A percentile compares a stretch with the other conserved stretches of the same genome.
Evolutionary conservation across 1,140 invertebrate genomes (phyloP).

Genomic region (Eumaeus atala): DNA sequence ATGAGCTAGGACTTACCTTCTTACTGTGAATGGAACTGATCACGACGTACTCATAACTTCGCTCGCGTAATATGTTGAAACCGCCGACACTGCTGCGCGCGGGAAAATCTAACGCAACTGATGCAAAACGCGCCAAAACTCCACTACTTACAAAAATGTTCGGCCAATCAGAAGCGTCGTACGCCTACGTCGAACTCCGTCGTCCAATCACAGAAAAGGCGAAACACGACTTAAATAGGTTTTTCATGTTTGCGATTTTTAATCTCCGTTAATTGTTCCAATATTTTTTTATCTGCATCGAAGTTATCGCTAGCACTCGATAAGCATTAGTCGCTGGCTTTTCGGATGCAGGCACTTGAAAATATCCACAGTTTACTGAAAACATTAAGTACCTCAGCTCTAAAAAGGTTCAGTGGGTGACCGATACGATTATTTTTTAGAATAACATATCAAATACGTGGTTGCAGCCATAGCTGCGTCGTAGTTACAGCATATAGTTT

Average conservation of each 20-base stretch:
- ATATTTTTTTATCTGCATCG: slow-evolving; percentile 1
- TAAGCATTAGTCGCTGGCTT: not conserved
- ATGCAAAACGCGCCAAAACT: slow-evolving; percentile 61
- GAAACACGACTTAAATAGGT: slow-evolving; percentile 36
- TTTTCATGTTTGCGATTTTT: slow-evolving; percentile 33
- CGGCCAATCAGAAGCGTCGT: slow-evolving; percentile 42
- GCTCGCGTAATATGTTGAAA: slow-evolving; percentile 32
- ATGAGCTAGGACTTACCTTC: not conserved
- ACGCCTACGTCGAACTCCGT: slow-evolving; percentile 37
- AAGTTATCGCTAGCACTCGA: not conserved
- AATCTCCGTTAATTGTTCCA: slow-evolving; percentile 1
- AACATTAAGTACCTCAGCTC: too few species aligned
- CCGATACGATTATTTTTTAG: too few species aligned
- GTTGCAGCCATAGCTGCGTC: too few species aligned
- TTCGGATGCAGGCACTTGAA: not conserved
- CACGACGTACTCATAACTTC: slow-evolving; percentile 47
- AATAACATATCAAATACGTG: too few species aligned
- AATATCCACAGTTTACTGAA: not conserved
- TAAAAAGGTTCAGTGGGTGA: too few species aligned
- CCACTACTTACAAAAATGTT: slow-evolving; percentile 46
- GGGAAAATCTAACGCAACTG: slow-evolving; percentile 53
- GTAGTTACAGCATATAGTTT: too few species aligned
- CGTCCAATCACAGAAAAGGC: slow-evolving; percentile 48
- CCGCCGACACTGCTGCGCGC: slow-evolving; percentile 31
- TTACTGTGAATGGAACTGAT: not conserved